phyloP scores from a whole-genome alignment of 2,113 vertebrate genomes.

The Meleagris gallopavo region DNA sequence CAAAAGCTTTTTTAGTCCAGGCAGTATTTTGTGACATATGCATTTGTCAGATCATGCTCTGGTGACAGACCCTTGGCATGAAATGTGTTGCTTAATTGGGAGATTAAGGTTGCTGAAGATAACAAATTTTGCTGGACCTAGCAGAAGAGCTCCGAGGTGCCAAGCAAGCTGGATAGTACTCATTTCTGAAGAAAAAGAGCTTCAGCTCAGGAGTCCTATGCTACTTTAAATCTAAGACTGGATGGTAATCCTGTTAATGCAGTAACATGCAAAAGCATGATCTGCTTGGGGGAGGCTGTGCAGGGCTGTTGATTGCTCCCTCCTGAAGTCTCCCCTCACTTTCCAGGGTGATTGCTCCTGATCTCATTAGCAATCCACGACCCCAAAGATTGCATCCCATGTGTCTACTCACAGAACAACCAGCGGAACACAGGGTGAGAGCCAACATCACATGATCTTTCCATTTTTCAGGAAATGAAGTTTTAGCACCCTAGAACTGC shows the following conservation, averaged over 20 bases:
- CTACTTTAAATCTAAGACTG: background rate
- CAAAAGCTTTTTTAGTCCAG: background rate
- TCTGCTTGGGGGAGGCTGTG: background rate
- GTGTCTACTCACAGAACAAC: background rate
- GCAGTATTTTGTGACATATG: background rate
- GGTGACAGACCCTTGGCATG: background rate
- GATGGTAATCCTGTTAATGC: background rate
- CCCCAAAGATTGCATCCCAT: background rate
- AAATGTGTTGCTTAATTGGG: background rate
- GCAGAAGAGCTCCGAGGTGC: background rate
- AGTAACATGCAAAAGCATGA: background rate
- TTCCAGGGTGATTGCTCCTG: background rate
- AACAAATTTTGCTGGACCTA: slow-evolving; percentile 14
- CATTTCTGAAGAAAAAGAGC: background rate
- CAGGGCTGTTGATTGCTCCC: background rate
- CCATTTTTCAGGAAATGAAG: slow-evolving; percentile 31
- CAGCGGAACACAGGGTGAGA: background rate
- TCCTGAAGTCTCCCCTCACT: background rate
- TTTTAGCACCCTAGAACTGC: background rate
- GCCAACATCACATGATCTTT: background rate
- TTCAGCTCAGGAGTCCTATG: background rate
- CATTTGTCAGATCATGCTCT: background rate
- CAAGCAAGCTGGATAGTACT: background rate
- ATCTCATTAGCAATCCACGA: background rate
- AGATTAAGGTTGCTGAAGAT: slow-evolving; percentile 1